Base-by-base conservation (phyloP, 1,140 invertebrate genomes). In the Tetramorium parvispinum region DNA sequence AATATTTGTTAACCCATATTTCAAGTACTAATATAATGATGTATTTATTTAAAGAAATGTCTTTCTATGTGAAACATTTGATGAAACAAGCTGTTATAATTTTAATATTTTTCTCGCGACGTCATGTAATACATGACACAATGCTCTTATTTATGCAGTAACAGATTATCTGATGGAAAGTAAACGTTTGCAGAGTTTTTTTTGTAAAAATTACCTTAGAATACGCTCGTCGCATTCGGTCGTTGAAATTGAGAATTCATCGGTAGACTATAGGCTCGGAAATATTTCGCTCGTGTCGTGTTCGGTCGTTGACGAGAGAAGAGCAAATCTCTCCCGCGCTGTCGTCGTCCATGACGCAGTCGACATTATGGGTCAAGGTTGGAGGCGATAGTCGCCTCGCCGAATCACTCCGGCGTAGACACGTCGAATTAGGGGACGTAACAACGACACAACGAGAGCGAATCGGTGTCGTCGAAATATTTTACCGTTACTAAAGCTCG, bases 281-380 rank as follows among this genome's bases (percentile, higher is more conserved):
- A 49, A 83, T 75, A 73, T 61, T 73, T 73, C 8, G 24, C 40
- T 73, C 68, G n/a, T 18, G 32, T 18, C 40, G 16, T 24, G 46
- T 21, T 79, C 61, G 77, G n/a, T 63, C 32, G 43, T 81, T 73
- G 79, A 61, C 53, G 68, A 59, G 79, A 49, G 27, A 73, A 32
- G 27, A 73, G 68, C 18, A 46, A 59, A 83, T 83, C 68, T 57
- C 78, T 73, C 68, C 43, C 40, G 40, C 68, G 27, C 53, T 32
- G 68, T 83, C 79, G 32, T 8, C 63, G 68, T 83, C 55, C 71
- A 24, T 83, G 63, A 79, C 82, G 79, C 87, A 85, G 82, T 86
- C 86, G 83, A 90, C 86, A 90, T 91, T 89, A 90, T 91, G 88
- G 89, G 91, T 91, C 89, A 91, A 91, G 89, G 88, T 91, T 91